A percentile compares a stretch with the other conserved stretches of the same genome.
phyloP scores from a whole-genome alignment of 2,888 invertebrate genomes.

The Falcaria lacertinaria region DNA sequence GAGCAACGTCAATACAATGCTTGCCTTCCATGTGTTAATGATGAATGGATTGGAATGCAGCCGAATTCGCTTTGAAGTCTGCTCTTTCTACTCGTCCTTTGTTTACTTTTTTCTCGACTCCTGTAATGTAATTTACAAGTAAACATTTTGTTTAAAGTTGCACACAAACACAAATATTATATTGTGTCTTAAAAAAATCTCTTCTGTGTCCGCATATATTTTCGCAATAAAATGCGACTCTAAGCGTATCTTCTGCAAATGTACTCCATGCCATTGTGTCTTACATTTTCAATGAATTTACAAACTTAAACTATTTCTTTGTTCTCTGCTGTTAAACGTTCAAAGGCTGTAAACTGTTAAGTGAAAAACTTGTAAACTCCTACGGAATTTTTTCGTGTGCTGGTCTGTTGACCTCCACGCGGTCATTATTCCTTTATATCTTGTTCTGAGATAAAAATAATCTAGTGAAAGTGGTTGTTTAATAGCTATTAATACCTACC shows the following conservation, averaged over 20 bases:
- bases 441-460: constrained; percentile 25
- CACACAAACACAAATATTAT: neutral
- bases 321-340: constrained; percentile 6
- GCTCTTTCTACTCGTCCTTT: neutral
- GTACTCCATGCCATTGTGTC: neutral
- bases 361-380: constrained; percentile 7
- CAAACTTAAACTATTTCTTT: constrained; percentile 2
- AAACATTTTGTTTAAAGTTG: neutral
- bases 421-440: constrained; percentile 19
- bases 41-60: neutral
- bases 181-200: no score
- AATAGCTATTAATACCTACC: constrained; percentile 8
- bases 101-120: neutral
- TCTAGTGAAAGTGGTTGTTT: constrained; percentile 36
- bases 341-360: constrained; percentile 3
- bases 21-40: no score
- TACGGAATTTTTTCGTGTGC: constrained; percentile 22
- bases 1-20: no score
- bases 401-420: constrained; percentile 31
- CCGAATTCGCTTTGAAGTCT: neutral
- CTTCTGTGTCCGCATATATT: no score
- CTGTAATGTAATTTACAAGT: neutral
- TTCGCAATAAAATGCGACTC: no score
- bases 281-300: neutral
- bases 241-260: neutral